Percentiles rank a stretch among this genome's conserved stretches.
phyloP scores from a whole-genome alignment of 2,797 vertebrate species.

The Triplophysa bombifrons region DNA sequence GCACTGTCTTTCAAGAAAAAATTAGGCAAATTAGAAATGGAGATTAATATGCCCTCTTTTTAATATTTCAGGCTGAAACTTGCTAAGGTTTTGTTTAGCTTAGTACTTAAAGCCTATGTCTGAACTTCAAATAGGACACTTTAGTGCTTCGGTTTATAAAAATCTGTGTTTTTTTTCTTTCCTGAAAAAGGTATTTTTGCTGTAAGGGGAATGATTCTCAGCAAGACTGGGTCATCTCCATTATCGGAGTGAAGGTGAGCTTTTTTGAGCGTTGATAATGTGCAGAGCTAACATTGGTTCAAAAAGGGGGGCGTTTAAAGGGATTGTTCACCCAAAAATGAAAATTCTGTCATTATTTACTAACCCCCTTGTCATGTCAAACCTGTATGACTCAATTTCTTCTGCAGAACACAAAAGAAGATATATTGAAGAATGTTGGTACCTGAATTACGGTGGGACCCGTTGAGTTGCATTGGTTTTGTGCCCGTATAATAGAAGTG shows the following conservation, averaged over 20 bases:
- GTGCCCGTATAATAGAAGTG: no score
- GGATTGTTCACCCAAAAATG: not conserved
- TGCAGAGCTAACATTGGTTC: constrained; percentile 23
- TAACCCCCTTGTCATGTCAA: no score
- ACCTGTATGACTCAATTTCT: no score
- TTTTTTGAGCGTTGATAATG: constrained; percentile 26
- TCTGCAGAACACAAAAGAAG: no score
- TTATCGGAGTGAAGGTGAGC: constrained; percentile 90
- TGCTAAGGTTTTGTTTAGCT: constrained; percentile 25
- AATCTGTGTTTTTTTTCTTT: constrained; percentile 15
- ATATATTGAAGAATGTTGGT: no score
- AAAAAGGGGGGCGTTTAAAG: constrained; percentile 4
- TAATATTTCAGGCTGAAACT: constrained; percentile 4
- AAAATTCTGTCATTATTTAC: no score
- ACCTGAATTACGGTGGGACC: no score
- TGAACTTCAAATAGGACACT: constrained; percentile 39
- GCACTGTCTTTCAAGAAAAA: constrained; percentile 9
- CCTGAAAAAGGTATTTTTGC: constrained; percentile 85
- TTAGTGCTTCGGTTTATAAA: constrained; percentile 28
- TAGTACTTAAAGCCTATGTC: constrained; percentile 22
- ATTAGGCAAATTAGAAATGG: constrained; percentile 13
- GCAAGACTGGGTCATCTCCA: constrained; percentile 86
- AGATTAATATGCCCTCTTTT: constrained; percentile 6
- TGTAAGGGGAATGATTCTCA: constrained; percentile 86
- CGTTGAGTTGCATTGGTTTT: no score